These are phyloP conservation scores for Nomada flava DNA, from an alignment of 2,888 invertebrate species.

Conservation along the genomic window DNA sequence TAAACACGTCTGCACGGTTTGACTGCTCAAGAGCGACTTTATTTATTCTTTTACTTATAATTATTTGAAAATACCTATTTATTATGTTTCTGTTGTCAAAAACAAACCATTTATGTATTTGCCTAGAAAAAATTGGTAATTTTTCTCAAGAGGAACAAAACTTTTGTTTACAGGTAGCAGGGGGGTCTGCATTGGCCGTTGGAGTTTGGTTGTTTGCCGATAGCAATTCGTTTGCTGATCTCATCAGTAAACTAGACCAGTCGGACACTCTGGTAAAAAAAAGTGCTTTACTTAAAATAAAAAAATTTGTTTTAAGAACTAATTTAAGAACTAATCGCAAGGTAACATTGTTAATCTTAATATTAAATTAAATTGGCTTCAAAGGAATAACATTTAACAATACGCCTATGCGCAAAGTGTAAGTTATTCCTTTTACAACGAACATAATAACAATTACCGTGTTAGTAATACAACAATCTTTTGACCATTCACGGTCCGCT, in stretches of 20 bases:
- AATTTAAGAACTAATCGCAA: background rate
- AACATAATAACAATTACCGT: background rate
- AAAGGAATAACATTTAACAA: background rate
- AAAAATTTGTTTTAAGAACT: background rate
- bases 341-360: background rate
- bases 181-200: conserved; percentile 87
- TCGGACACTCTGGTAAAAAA: conserved; percentile 75
- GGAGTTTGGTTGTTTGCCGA: conserved; percentile 90
- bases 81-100: too few relatives aligned
- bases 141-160: too few relatives aligned
- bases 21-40: too few relatives aligned
- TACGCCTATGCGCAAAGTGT: background rate
- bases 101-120: too few relatives aligned
- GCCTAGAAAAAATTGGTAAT: too few relatives aligned
- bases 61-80: too few relatives aligned
- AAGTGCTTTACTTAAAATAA: background rate
- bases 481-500: conserved; percentile 86
- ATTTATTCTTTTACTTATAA: too few relatives aligned
- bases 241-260: conserved; percentile 76
- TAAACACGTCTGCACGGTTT: too few relatives aligned
- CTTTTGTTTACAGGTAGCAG: conserved; percentile 85
- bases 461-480: conserved; percentile 58
- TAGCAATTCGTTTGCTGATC: conserved; percentile 87
- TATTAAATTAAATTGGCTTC: background rate
- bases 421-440: background rate